phyloP scores from a whole-genome alignment of 2,797 vertebrate species.

The Potorous gilbertii region DNA sequence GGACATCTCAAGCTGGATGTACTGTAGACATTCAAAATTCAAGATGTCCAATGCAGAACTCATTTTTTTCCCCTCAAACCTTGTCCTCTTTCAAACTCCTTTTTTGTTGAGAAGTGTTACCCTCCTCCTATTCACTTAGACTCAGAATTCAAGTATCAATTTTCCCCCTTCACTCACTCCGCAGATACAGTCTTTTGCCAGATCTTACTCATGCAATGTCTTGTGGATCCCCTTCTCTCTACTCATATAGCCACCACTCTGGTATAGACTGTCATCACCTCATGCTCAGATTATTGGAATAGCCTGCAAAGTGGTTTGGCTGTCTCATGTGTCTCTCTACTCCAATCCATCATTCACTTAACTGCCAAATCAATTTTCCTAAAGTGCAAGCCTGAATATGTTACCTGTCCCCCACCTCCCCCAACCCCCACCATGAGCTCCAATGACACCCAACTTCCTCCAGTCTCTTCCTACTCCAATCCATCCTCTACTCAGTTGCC shows the following conservation, averaged over 20 bases:
- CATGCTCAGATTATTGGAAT: too few relatives aligned
- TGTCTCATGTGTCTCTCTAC: too few relatives aligned
- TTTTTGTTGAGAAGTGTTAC: background rate
- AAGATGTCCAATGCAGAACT: background rate
- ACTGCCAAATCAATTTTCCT: background rate
- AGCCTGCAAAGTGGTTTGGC: too few relatives aligned
- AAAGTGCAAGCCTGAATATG: background rate
- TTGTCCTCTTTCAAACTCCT: background rate
- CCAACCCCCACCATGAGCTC: background rate
- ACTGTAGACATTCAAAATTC: background rate
- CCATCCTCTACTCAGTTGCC: too few relatives aligned
- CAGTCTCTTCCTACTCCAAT: too few relatives aligned
- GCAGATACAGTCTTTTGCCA: too few relatives aligned
- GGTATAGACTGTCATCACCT: too few relatives aligned
- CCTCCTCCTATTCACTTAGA: background rate
- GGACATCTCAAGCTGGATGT: background rate
- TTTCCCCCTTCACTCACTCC: background rate
- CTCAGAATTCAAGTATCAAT: background rate
- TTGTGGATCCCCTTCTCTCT: too few relatives aligned
- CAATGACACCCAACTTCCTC: background rate
- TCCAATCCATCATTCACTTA: background rate
- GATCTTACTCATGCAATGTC: too few relatives aligned
- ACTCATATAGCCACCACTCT: too few relatives aligned
- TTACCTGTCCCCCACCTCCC: too few relatives aligned
- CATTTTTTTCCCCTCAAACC: background rate